Conservation (phyloP, 2,797 vertebrate genomes). For the Poecilia gillii region DNA sequence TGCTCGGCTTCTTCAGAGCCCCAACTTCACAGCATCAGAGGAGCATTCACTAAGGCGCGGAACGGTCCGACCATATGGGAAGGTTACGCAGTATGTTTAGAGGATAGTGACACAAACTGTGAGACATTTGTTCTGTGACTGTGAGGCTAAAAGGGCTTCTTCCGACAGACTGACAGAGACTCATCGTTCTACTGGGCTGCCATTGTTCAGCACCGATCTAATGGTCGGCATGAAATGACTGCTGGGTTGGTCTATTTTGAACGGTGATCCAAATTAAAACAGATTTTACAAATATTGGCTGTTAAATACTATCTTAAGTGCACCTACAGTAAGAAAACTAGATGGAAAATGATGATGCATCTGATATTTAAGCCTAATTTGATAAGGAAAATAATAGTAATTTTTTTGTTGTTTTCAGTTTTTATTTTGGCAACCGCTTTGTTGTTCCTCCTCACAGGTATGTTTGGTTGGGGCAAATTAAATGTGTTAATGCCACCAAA, state of each 20-base stretch:
- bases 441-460: background rate
- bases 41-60: background rate
- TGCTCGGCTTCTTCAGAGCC: conserved; percentile 1
- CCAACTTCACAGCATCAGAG: background rate
- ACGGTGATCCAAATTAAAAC: background rate
- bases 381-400: background rate
- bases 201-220: background rate
- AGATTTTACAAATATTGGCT: background rate
- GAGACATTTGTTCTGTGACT: conserved; percentile 5
- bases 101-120: background rate
- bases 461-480: background rate
- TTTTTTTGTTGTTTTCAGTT: background rate
- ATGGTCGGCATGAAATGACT: background rate
- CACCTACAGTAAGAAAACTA: background rate
- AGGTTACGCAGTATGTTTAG: background rate
- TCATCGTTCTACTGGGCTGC: background rate
- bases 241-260: background rate
- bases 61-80: background rate
- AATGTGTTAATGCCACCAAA: background rate
- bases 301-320: background rate
- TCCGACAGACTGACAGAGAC: background rate
- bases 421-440: background rate
- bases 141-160: background rate
- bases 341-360: background rate
- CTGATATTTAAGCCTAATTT: background rate